These are phyloP conservation scores for Atopsyche davidsoni DNA, from an alignment of 1,140 invertebrate genomes.

Conservation along the genomic window DNA sequence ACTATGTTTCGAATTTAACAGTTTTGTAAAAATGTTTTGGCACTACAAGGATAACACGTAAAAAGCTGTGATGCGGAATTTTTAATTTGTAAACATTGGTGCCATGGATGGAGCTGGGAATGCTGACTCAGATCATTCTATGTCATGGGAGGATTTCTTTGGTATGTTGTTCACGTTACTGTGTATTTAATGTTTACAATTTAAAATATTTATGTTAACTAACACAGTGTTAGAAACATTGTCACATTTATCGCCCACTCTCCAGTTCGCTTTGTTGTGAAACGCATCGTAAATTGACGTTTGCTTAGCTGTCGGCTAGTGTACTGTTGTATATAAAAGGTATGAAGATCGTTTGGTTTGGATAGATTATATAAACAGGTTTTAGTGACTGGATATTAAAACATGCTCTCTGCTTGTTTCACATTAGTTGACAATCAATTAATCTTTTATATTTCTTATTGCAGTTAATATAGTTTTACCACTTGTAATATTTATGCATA, in stretches of 20 bases:
- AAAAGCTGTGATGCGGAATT: no score
- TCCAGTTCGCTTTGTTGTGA: background rate
- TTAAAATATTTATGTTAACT: background rate
- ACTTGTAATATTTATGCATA: no score
- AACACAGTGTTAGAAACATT: background rate
- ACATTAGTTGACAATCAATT: no score
- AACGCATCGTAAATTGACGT: background rate
- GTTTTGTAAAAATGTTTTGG: no score
- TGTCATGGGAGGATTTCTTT: conserved; percentile 51
- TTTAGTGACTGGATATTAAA: no score
- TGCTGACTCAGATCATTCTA: conserved; percentile 49
- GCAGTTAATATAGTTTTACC: no score
- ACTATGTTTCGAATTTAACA: no score
- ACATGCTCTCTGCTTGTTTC: no score
- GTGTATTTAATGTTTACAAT: background rate
- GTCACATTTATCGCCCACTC: background rate
- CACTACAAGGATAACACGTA: no score
- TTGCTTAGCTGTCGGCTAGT: background rate
- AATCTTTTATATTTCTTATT: no score
- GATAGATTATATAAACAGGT: no score
- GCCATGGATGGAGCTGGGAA: conserved; percentile 39
- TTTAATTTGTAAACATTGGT: no score
- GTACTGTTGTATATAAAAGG: background rate
- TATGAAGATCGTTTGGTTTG: background rate
- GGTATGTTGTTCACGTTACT: conserved; percentile 33